Evolutionary conservation across 2,797 vertebrate species (phyloP).

Genomic region (Vultur gryphus): DNA sequence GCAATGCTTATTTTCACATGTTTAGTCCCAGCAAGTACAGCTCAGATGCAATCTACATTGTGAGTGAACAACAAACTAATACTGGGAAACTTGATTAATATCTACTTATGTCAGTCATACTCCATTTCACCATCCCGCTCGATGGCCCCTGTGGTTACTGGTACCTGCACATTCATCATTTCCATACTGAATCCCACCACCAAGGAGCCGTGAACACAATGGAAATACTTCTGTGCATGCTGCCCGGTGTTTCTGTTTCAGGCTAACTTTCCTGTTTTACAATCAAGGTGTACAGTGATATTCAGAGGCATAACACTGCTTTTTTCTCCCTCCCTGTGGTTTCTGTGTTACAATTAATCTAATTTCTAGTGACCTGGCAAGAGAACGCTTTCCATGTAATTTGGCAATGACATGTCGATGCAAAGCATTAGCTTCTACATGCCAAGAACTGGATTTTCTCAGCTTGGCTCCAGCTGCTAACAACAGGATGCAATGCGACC

Average conservation of each 20-base stretch:
- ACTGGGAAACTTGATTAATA: neutral
- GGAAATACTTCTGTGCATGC: neutral
- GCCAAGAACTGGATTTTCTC: constrained; percentile 51
- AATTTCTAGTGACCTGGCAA: constrained; percentile 61
- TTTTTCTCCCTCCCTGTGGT: neutral
- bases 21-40: neutral
- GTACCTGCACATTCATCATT: neutral
- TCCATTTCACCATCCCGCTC: neutral
- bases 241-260: neutral
- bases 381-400: constrained; percentile 6
- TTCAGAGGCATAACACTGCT: neutral
- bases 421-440: neutral
- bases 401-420: constrained; percentile 1
- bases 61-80: neutral
- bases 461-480: constrained; percentile 42
- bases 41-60: neutral
- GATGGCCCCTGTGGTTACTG: neutral
- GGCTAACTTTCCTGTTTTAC: neutral
- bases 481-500: constrained; percentile 25
- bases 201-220: neutral
- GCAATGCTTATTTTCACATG: neutral
- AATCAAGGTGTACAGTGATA: neutral
- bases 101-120: neutral
- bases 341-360: constrained; percentile 64
- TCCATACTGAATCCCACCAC: neutral